Conservation (phyloP, 2,797 vertebrate genomes). For the Thamnophis elegans region DNA sequence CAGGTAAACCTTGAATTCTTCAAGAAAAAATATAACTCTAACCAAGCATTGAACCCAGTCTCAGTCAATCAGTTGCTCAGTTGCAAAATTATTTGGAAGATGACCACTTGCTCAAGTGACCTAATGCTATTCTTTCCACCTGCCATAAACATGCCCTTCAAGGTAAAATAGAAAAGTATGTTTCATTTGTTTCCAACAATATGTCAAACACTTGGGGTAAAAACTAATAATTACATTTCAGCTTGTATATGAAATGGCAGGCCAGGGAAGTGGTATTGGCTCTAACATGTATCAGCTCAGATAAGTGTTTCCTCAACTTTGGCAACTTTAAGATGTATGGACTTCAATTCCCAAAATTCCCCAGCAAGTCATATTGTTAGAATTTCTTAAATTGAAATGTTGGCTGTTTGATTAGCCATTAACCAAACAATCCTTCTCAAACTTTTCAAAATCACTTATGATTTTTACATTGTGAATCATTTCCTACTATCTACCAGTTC, state of each 20-base stretch:
- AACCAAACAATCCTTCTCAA: not conserved
- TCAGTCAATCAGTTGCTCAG: not conserved
- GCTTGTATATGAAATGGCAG: not conserved
- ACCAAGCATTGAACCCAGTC: not conserved
- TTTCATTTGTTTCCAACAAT: not conserved
- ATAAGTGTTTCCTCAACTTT: not conserved
- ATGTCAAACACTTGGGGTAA: not conserved
- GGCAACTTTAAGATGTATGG: not conserved
- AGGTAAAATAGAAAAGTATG: not conserved
- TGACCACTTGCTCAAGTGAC: not conserved
- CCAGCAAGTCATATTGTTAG: not conserved
- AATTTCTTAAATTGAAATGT: not conserved
- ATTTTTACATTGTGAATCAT: not conserved
- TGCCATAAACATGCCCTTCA: not conserved
- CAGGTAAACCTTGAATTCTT: not conserved
- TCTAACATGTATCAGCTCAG: not conserved
- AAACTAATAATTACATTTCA: not conserved
- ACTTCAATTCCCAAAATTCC: not conserved
- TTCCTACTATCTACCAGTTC: not conserved
- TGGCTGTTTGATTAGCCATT: not conserved
- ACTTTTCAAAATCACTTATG: not conserved
- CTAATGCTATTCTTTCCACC: not conserved
- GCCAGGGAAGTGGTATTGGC: not conserved
- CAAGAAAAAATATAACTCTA: not conserved
- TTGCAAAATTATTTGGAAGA: not conserved